These are phyloP conservation scores for Elaphurus davidianus DNA, from an alignment of 2,113 vertebrate species.

Conservation along the genomic window DNA sequence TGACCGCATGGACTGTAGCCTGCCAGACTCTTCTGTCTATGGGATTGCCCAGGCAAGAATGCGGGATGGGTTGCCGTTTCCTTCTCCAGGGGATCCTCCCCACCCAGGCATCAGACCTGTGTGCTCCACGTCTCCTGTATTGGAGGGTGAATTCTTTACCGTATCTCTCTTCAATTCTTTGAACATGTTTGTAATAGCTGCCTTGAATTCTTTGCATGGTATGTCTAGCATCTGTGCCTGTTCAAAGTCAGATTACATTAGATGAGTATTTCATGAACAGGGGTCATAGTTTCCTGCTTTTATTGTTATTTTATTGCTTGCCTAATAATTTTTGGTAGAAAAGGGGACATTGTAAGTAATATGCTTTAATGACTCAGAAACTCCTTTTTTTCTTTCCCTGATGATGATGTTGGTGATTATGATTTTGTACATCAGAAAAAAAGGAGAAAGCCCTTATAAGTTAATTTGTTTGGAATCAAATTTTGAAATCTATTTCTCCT, in stretches of 20 bases:
- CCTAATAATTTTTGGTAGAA: not conserved
- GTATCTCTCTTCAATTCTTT: not conserved
- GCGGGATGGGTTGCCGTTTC: not conserved
- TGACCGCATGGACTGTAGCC: not conserved
- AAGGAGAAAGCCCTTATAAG: not conserved
- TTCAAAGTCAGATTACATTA: not conserved
- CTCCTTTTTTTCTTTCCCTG: not conserved
- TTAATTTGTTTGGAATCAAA: not conserved
- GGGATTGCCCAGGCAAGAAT: not conserved
- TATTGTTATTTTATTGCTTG: not conserved
- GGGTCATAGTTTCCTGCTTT: not conserved
- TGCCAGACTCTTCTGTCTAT: not conserved
- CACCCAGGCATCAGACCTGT: not conserved
- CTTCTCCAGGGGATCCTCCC: not conserved
- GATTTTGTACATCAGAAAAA: not conserved
- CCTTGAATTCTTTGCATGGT: not conserved
- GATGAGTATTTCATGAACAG: not conserved
- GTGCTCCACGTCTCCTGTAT: not conserved
- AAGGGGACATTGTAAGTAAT: not conserved
- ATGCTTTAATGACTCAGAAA: not conserved
- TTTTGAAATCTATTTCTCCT: not conserved
- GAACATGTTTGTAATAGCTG: not conserved
- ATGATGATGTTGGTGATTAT: not conserved
- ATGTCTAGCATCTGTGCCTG: not conserved
- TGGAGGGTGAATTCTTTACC: not conserved